These are phyloP conservation scores for Diachasma alloeum DNA, from an alignment of 1,140 invertebrate species.

Conservation along the genomic window DNA sequence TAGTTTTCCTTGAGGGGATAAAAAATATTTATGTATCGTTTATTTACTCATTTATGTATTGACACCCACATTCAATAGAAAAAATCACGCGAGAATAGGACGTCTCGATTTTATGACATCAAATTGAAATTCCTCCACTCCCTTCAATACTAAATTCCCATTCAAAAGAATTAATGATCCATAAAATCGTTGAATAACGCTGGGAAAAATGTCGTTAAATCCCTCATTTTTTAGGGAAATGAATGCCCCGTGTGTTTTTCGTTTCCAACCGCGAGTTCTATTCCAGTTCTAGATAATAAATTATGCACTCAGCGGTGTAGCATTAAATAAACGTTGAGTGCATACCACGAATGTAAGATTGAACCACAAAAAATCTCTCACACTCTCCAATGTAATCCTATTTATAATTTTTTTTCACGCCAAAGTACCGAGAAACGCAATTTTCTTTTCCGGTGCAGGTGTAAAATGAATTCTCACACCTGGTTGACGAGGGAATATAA, in stretches of 20 bases:
- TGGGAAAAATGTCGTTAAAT: too few species aligned
- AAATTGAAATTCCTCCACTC: too few species aligned
- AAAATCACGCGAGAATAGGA: too few species aligned
- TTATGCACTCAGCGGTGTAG: background rate
- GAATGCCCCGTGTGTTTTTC: background rate
- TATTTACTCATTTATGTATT: too few species aligned
- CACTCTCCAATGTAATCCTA: background rate
- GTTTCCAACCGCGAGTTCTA: background rate
- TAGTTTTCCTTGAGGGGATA: too few species aligned
- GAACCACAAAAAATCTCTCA: constrained; percentile 11
- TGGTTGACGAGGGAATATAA: constrained; percentile 16
- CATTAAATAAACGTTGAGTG: constrained; percentile 4
- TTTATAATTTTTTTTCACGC: background rate
- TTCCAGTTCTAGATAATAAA: constrained; percentile 11
- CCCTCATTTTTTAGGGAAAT: too few species aligned
- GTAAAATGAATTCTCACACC: constrained; percentile 19
- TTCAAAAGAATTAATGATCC: too few species aligned
- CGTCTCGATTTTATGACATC: too few species aligned
- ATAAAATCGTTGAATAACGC: too few species aligned
- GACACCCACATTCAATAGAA: too few species aligned
- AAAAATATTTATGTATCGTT: too few species aligned
- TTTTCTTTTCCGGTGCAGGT: background rate
- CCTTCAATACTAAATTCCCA: too few species aligned
- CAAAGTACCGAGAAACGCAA: background rate
- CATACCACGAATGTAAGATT: background rate